A percentile compares a stretch with the other conserved stretches of the same genome.
Conservation (phyloP, 1,140 invertebrate species). For the Vanessa atalanta region DNA sequence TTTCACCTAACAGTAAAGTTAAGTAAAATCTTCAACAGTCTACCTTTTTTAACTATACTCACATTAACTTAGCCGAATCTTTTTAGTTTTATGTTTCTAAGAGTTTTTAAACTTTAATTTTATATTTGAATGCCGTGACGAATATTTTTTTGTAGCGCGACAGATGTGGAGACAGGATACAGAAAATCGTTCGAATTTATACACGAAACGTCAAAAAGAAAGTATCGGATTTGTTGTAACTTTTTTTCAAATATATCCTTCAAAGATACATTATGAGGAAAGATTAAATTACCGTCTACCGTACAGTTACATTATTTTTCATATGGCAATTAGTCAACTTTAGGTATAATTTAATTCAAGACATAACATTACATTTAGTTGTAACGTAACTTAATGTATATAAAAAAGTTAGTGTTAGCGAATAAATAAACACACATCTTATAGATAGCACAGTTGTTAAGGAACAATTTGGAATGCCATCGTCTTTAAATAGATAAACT, state of each 20-base stretch:
- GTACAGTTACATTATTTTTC: too few species aligned
- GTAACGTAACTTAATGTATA: too few species aligned
- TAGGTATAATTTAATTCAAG: too few species aligned
- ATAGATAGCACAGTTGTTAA: conserved; percentile 3
- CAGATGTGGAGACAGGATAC: conserved; percentile 73
- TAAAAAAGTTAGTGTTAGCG: neutral
- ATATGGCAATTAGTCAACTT: too few species aligned
- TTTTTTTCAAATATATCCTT: neutral
- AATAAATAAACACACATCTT: neutral
- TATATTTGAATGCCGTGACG: conserved; percentile 56
- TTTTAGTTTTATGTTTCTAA: conserved; percentile 3
- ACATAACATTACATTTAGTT: too few species aligned
- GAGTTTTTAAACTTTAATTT: conserved; percentile 4
- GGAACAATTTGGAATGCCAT: conserved; percentile 7
- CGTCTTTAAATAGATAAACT: conserved; percentile 32
- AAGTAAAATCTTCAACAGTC: too few species aligned
- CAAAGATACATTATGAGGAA: too few species aligned
- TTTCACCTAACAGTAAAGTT: too few species aligned
- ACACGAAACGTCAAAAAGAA: conserved; percentile 65
- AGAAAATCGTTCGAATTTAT: conserved; percentile 66
- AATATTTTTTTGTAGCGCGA: conserved; percentile 58
- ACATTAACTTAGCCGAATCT: neutral
- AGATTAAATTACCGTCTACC: too few species aligned
- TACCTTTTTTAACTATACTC: too few species aligned
- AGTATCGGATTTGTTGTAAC: conserved; percentile 61